Evolutionary conservation across 2,113 vertebrate genomes (phyloP), one percentile per base, ranked within the genome.

Genomic region (Hippocampus comes): DNA sequence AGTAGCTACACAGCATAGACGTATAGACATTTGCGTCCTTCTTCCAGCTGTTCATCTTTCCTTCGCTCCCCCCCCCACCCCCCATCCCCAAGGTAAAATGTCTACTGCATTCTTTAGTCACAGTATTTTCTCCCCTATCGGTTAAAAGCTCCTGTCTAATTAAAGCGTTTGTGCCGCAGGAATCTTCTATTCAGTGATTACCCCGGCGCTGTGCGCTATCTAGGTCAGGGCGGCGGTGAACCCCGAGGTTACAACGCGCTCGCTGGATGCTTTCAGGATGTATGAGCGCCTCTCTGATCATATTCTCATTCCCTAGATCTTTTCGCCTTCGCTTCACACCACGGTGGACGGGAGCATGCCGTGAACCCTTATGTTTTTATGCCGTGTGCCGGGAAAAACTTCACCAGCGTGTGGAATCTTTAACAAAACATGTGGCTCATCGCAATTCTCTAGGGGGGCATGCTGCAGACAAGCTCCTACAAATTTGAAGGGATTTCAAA

Each of bases 221-320:
- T 84, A 64, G 84, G 84, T 86, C 84, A 82, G 76, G 67, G 78
- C 71, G 48, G 71, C 46, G 25, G 71, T 78, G 71, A 82, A 78
- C 74, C 77, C 76, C 10, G 57, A 75, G 75, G 78, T 79, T 66
- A 9, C 38, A 63, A 65, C 5, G 11, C 4, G 23, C 25, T 65
- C 42, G 25, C 25, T 61, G 27, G 6, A 34, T 51, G 70, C n/a
- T 68, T 81, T 56, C 60, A 25, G 74, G 51, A 66, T n/a, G 34
- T 63, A 20, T 34, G 66, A 67, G 59, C 7, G 34, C 60, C 43
- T 67, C 51, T 81, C 74, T 79, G 74, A 80, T 86, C 78, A n/a
- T 4, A 9, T 61, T 30, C 57, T 7, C 73, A 80, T 75, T 75
- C 78, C 68, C 9, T 0, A 20, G 73, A 70, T 84, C 64, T 76